Conservation (phyloP, 2,888 invertebrate species). For the Lamellibrachia columna region DNA sequence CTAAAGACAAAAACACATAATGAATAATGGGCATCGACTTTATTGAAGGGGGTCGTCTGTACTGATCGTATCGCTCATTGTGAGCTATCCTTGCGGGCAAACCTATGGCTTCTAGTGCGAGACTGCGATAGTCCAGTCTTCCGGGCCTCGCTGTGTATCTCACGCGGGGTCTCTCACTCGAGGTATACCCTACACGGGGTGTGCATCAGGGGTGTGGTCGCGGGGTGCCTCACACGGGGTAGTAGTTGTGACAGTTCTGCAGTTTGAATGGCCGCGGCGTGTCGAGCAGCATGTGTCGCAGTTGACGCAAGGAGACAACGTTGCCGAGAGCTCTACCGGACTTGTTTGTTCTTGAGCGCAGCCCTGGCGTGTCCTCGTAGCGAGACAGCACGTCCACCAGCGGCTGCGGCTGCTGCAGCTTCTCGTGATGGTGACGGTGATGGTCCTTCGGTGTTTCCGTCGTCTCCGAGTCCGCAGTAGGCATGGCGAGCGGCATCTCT, state of each 20-base stretch:
- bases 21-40: not conserved
- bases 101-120: not conserved
- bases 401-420: not conserved
- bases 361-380: not conserved
- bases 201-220: not conserved
- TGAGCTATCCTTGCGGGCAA: not conserved
- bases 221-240: not conserved
- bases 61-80: not conserved
- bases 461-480: not conserved
- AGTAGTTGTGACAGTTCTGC: conserved; percentile 10
- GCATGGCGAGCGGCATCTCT: not conserved
- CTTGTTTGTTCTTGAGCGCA: not conserved
- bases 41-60: not conserved
- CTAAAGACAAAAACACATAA: not conserved
- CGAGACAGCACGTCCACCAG: not conserved
- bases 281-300: not conserved
- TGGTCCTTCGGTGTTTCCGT: not conserved
- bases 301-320: not conserved
- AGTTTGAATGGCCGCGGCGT: not conserved
- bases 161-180: not conserved
- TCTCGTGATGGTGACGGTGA: not conserved
- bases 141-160: not conserved
- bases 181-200: no score
- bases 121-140: not conserved
- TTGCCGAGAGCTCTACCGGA: not conserved